Evolutionary conservation across 2,888 invertebrate species (phyloP).

Genomic region (Serrognathus titanus): DNA sequence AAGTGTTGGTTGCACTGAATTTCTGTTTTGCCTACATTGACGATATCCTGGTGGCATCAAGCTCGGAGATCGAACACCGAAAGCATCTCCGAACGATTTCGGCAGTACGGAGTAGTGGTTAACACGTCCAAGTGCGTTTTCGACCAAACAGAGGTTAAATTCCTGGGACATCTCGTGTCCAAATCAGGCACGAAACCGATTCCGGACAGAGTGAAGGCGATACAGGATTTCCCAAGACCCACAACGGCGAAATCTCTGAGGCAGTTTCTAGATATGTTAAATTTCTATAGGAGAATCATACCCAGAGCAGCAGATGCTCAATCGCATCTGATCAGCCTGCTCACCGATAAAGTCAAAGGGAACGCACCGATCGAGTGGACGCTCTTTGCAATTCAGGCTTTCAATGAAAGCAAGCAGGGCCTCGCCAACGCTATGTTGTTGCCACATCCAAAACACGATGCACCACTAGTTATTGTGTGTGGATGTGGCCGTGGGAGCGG

Average conservation of each 20-base stretch:
- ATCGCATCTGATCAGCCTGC: constrained; percentile 32
- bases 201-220: neutral
- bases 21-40: constrained; percentile 35
- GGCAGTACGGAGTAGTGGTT: neutral
- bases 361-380: neutral
- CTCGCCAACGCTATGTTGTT: too few relatives aligned
- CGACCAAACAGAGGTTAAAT: neutral
- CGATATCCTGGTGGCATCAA: too few relatives aligned
- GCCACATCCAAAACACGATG: neutral
- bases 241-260: neutral
- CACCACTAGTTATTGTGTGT: neutral
- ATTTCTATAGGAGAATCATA: neutral
- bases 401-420: neutral
- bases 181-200: neutral
- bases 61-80: too few relatives aligned
- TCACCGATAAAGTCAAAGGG: constrained; percentile 18
- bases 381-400: neutral
- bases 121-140: neutral
- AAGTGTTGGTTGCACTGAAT: constrained; percentile 30
- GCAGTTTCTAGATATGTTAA: neutral
- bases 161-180: neutral
- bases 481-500: neutral
- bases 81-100: neutral
- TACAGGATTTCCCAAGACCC: neutral
- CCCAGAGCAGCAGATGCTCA: constrained; percentile 37